Evolutionary conservation across 2,113 vertebrate species (phyloP).

Genomic region (Columbina picui): DNA sequence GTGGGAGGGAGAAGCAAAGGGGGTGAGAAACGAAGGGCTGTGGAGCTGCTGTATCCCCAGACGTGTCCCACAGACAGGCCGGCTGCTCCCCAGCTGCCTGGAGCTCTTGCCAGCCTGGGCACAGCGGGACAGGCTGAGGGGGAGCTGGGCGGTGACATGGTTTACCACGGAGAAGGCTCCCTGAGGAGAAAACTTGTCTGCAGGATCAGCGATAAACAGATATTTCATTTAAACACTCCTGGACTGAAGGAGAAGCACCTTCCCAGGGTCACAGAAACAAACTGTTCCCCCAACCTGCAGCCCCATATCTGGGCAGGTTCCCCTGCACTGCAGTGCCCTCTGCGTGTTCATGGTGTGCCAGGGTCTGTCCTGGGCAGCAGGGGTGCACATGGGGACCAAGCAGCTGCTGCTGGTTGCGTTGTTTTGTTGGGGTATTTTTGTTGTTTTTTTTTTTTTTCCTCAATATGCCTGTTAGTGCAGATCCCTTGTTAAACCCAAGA

Average conservation of each 20-base stretch:
- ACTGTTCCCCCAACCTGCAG: not conserved
- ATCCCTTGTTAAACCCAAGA: not conserved
- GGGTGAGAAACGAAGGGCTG: not conserved
- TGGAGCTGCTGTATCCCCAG: not conserved
- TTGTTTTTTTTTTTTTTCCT: not conserved
- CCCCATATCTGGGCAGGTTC: not conserved
- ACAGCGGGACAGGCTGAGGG: rapidly evolving
- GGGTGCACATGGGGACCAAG: not conserved
- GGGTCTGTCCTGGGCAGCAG: not conserved
- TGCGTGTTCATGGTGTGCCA: rapidly evolving
- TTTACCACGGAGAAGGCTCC: not conserved
- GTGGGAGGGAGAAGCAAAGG: not conserved
- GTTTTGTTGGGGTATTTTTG: no score
- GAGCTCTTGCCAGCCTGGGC: not conserved
- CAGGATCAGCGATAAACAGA: not conserved
- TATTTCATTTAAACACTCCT: no score
- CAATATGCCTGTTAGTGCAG: not conserved
- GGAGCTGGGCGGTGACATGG: rapidly evolving
- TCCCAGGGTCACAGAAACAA: not conserved
- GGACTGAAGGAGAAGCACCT: not conserved
- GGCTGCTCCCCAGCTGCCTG: not conserved
- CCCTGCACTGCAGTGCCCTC: rapidly evolving
- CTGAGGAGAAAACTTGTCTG: rapidly evolving
- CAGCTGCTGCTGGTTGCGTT: not conserved
- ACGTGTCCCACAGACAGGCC: not conserved